Percentiles rank a stretch among this genome's conserved stretches.
phyloP scores from a whole-genome alignment of 2,888 invertebrate genomes.

The Nebria salina region DNA sequence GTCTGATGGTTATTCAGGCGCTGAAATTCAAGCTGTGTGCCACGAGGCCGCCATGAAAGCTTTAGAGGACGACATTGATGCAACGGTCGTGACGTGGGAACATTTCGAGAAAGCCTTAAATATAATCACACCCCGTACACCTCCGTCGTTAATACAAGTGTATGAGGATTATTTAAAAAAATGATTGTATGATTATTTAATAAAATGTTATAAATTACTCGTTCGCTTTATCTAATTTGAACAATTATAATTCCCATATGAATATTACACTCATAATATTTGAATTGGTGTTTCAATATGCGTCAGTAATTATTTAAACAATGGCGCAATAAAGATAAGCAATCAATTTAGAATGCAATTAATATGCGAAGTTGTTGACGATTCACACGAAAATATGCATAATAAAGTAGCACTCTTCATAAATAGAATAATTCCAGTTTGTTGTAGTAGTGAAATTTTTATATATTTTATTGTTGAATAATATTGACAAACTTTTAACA shows the following conservation, averaged over 20 bases:
- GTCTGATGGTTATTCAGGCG: conserved; percentile 91
- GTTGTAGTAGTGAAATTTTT: too few relatives aligned
- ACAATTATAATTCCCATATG: not conserved
- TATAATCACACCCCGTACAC: conserved; percentile 81
- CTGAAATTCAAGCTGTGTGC: conserved; percentile 90
- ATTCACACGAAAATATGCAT: not conserved
- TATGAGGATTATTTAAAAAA: conserved; percentile 73
- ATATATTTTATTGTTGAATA: too few relatives aligned
- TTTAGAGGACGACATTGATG: conserved; percentile 78
- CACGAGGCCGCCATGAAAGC: conserved; percentile 91
- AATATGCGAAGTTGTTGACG: not conserved
- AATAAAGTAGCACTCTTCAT: not conserved
- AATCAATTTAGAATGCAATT: not conserved
- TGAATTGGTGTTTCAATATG: not conserved
- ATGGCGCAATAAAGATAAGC: not conserved
- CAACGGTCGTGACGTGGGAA: conserved; percentile 68
- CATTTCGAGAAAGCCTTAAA: conserved; percentile 81
- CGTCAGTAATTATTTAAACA: not conserved
- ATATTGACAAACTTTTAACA: not conserved
- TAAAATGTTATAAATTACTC: not conserved
- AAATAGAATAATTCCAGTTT: too few relatives aligned
- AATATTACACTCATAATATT: not conserved
- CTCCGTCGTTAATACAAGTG: conserved; percentile 73
- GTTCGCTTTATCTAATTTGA: not conserved
- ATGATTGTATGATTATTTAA: conserved; percentile 28